Evolutionary conservation across 92 coral and sea anemone genomes (phyloP), one percentile per base, ranked within the genome.

Genomic region (Umimayanthus kanabou): DNA sequence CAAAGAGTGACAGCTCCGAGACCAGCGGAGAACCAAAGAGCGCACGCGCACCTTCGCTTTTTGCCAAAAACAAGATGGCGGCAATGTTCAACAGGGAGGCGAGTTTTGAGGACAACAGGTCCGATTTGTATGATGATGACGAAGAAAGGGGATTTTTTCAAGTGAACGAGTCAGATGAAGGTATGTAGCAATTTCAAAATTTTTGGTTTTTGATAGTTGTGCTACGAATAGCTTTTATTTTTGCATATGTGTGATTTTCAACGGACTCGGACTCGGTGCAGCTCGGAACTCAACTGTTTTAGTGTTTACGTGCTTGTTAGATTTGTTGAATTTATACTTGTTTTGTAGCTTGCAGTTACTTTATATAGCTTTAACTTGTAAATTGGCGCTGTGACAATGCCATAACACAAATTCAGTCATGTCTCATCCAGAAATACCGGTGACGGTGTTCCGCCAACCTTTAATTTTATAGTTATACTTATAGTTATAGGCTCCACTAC

Each of bases 81-180:
- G 94, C 97, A 75, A 89, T 90, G 92, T 97, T 91, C 89, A 92
- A 95, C 66, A 93, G 96, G 72, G 98, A 95, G 67, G 92, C 96
- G 88, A 95, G 98, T 87, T 95, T 93, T 88, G 99, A 97, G 26
- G 99, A 97, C 76, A 97, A 91, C 73, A 93, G 94, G 66, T 92
- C 99, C 7, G 99, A 97, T 80, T 86, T 97, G 82, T 93, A 92
- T 64, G 98, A 96, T 87, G 99, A 95, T 57, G 99, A 97, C 49
- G 98, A 95, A 57, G 90, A 75, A 55, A 89, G 98, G 85, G 99
- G 97, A 73, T 97, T 95, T 73, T 95, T 97, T 73, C 98, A 93
- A 70, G 94, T 93, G 87, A 96, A 93, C 37, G 99, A 95, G 73
- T 97, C 99, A 28, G 99, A 97, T 49, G 99, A 97, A 95, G 99